A percentile compares a stretch with the other conserved stretches of the same genome.
Evolutionary conservation across 2,113 vertebrate species (phyloP).

Genomic region (Alaudala cheleensis): DNA sequence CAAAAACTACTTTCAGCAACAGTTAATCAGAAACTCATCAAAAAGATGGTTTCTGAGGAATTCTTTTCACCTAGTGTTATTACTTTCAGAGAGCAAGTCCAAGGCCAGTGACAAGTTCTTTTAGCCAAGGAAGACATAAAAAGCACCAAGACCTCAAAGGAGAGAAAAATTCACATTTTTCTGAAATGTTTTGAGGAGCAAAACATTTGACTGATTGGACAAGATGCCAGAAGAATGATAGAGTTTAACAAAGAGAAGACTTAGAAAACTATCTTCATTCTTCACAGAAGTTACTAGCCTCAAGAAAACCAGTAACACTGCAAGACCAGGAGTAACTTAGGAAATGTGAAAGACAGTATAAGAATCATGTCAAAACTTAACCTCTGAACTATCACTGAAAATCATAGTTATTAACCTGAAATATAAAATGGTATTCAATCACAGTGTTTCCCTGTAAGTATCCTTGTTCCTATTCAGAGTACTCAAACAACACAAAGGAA

Average conservation of each 20-base stretch:
- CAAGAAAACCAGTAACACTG: not conserved
- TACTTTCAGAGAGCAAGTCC: not conserved
- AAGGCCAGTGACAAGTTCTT: not conserved
- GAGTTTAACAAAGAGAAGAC: not conserved
- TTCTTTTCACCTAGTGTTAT: not conserved
- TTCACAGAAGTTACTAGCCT: not conserved
- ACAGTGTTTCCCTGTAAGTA: not conserved
- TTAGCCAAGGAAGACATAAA: not conserved
- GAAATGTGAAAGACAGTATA: not conserved
- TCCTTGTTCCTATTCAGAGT: not conserved
- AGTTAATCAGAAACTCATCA: not conserved
- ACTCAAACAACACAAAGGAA: not conserved
- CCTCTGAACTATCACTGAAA: not conserved
- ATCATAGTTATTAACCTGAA: not conserved
- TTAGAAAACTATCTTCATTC: not conserved
- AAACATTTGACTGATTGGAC: not conserved
- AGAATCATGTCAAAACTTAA: not conserved
- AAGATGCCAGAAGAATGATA: not conserved
- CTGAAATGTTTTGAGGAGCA: not conserved
- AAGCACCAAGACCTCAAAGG: not conserved
- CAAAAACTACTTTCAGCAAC: not conserved
- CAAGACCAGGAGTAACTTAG: not conserved
- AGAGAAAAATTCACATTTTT: not conserved
- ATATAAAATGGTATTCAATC: not conserved
- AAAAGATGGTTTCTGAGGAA: not conserved